phyloP scores from a whole-genome alignment of 2,113 vertebrate genomes.

The Neolamprologus cancellatus region DNA sequence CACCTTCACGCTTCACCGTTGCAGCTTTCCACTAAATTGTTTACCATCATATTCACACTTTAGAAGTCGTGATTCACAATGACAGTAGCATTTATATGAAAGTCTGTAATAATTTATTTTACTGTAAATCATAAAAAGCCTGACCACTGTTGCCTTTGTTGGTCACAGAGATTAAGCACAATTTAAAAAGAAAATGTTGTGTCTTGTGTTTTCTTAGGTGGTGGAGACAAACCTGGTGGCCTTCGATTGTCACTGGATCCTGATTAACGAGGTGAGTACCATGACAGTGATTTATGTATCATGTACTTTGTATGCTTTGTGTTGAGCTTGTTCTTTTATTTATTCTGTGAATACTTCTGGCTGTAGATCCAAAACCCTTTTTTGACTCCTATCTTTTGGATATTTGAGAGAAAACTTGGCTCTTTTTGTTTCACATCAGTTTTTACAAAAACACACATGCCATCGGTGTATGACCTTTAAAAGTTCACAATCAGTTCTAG shows the following conservation, averaged over 20 bases:
- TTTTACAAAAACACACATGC: neutral
- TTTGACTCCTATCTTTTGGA: neutral
- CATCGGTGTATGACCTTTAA: neutral
- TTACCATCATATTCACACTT: neutral
- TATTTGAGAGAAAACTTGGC: neutral
- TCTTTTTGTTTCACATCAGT: neutral
- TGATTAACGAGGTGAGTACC: constrained; percentile 94
- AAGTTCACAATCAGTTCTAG: neutral
- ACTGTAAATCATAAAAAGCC: neutral
- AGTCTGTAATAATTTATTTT: neutral
- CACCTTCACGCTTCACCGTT: neutral
- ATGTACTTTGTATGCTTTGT: neutral
- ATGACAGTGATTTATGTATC: constrained; percentile 6
- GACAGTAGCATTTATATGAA: neutral
- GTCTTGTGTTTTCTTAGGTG: constrained; percentile 82
- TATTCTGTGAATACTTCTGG: neutral
- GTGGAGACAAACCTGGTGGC: constrained; percentile 98
- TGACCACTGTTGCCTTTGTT: neutral
- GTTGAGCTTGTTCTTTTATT: constrained; percentile 14
- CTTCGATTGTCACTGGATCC: constrained; percentile 99
- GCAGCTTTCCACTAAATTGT: constrained; percentile 14
- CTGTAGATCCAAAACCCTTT: neutral
- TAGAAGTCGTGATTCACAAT: neutral
- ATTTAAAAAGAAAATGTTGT: neutral
- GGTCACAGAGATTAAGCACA: neutral